A percentile compares a stretch with the other conserved stretches of the same genome.
These are phyloP conservation scores for Hemiscyllium ocellatum DNA, from an alignment of 2,113 vertebrate species.

Conservation along the genomic window DNA sequence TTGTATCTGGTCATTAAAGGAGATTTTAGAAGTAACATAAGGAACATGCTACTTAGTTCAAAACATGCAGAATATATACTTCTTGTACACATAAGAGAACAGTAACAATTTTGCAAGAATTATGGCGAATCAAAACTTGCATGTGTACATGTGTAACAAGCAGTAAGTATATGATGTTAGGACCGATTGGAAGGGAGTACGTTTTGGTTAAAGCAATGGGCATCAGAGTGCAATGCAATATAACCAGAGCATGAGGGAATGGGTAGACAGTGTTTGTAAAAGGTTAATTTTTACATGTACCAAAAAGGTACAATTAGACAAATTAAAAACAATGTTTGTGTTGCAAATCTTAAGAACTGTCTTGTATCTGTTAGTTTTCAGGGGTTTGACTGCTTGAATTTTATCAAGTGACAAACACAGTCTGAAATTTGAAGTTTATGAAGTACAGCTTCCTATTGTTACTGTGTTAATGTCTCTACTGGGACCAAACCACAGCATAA, in stretches of 20 bases:
- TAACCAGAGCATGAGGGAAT: background rate
- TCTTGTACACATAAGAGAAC: background rate
- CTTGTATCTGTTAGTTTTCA: background rate
- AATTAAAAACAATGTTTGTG: background rate
- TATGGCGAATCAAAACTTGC: background rate
- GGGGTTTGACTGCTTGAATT: background rate
- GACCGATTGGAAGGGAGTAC: background rate
- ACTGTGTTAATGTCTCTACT: slow-evolving; percentile 2
- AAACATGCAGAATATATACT: background rate
- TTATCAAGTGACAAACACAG: background rate
- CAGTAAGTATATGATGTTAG: background rate
- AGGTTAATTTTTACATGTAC: background rate
- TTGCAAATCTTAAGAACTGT: background rate
- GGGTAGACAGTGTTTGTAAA: background rate
- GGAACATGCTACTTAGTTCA: too few relatives aligned
- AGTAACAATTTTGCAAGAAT: background rate
- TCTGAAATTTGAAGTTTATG: background rate
- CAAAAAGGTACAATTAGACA: background rate
- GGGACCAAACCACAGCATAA: slow-evolving; percentile 21
- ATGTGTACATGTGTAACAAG: background rate
- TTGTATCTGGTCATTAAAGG: background rate
- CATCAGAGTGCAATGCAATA: background rate
- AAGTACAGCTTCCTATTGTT: background rate
- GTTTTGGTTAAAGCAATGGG: background rate
- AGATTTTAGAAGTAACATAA: background rate